These are phyloP conservation scores for Pheosia tremula DNA, from an alignment of 2,888 invertebrate species.

Conservation along the genomic window DNA sequence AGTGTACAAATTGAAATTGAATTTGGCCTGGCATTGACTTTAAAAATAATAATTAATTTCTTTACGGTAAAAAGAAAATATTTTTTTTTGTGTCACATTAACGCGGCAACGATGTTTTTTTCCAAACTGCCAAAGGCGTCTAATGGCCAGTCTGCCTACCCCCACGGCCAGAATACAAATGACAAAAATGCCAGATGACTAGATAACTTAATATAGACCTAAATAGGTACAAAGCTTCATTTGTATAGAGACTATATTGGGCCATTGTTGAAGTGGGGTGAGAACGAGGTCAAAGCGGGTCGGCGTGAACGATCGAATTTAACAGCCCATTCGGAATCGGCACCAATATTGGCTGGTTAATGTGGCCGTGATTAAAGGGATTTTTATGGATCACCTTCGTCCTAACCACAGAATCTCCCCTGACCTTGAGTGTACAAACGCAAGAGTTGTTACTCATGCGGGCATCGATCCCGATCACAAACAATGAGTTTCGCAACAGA, in stretches of 20 bases:
- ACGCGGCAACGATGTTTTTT: too few species aligned
- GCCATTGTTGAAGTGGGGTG: slow-evolving; percentile 31
- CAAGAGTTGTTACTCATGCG: slow-evolving; percentile 13
- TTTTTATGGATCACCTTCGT: not conserved
- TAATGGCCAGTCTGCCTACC: too few species aligned
- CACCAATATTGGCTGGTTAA: not conserved
- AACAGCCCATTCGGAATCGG: slow-evolving; percentile 8
- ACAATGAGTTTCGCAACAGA: slow-evolving; percentile 18
- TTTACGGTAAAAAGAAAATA: too few species aligned
- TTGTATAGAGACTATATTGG: slow-evolving; percentile 15
- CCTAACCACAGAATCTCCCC: not conserved
- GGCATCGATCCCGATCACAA: slow-evolving; percentile 14
- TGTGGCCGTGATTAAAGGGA: not conserved
- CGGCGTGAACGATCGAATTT: slow-evolving; percentile 15
- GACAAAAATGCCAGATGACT: slow-evolving; percentile 1
- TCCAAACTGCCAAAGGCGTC: too few species aligned
- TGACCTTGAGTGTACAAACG: not conserved
- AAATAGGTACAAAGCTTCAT: not conserved
- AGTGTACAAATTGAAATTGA: too few species aligned
- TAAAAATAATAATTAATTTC: too few species aligned
- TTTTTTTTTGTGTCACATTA: too few species aligned
- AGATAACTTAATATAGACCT: slow-evolving; percentile 5
- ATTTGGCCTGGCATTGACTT: too few species aligned
- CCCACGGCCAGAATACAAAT: not conserved
- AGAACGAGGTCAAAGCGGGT: slow-evolving; percentile 27